Conservation (phyloP, 2,888 invertebrate genomes). For the Oligia strigilis region DNA sequence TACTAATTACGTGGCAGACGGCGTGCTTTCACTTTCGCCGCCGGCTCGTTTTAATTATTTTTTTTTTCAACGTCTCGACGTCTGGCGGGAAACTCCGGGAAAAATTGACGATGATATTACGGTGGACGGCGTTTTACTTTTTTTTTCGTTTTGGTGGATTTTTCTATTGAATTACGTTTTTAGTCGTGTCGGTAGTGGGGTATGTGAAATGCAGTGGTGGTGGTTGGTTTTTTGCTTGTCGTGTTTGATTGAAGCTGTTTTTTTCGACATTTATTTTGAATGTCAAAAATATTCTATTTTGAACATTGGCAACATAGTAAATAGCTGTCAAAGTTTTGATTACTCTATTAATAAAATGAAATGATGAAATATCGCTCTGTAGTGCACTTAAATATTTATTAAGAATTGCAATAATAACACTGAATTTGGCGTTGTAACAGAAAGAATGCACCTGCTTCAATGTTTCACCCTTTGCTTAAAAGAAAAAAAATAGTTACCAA, state of each 20-base stretch:
- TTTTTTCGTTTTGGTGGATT: neutral
- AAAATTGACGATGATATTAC: conserved; percentile 80
- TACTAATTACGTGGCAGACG: conserved; percentile 91
- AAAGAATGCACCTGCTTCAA: neutral
- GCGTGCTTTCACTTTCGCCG: conserved; percentile 90
- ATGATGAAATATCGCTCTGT: neutral
- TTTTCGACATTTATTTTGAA: neutral
- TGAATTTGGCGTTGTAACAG: neutral
- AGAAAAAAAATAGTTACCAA: too few relatives aligned
- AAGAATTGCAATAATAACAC: neutral
- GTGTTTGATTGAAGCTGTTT: neutral
- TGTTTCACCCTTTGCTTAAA: neutral
- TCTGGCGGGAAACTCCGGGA: conserved; percentile 88
- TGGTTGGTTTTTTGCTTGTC: neutral
- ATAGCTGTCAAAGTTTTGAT: neutral
- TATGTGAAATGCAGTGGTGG: neutral
- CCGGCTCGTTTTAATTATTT: conserved; percentile 90
- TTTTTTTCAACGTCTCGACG: conserved; percentile 90
- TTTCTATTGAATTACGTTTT: neutral
- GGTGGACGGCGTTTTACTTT: conserved; percentile 49
- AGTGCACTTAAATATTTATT: neutral
- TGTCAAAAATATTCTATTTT: neutral
- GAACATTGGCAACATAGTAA: neutral
- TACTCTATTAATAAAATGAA: neutral
- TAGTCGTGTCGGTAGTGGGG: neutral